Evolutionary conservation across 1,140 invertebrate species (phyloP).

Genomic region (Tigriopus japonicus): DNA sequence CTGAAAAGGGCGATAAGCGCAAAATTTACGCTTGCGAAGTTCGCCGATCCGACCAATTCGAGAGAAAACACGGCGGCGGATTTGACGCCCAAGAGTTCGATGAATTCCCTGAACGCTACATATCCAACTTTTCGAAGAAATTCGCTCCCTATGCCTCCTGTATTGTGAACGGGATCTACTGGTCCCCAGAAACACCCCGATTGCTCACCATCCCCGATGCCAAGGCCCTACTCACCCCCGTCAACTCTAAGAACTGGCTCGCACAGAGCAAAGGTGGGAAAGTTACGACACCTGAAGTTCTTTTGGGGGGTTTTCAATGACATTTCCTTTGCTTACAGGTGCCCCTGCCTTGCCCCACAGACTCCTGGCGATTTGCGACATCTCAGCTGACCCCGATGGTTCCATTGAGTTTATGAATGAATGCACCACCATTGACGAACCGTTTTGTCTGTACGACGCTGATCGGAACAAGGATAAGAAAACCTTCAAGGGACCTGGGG

Average conservation of each 20-base stretch:
- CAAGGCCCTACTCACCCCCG: constrained; percentile 70
- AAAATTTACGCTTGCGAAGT: constrained; percentile 31
- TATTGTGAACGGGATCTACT: constrained; percentile 96
- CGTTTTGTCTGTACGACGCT: constrained; percentile 48
- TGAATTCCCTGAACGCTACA: constrained; percentile 74
- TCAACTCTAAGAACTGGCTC: constrained; percentile 67
- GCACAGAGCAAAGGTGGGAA: constrained; percentile 43
- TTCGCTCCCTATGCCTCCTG: constrained; percentile 93
- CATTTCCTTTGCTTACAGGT: constrained; percentile 25
- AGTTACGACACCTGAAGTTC: too few relatives aligned
- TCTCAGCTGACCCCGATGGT: constrained; percentile 93
- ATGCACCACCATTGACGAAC: constrained; percentile 84
- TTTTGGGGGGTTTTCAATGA: neutral
- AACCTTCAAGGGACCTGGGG: constrained; percentile 67
- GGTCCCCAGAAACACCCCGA: constrained; percentile 75
- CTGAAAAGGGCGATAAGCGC: constrained; percentile 72
- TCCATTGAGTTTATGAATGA: constrained; percentile 99
- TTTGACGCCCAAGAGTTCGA: constrained; percentile 85
- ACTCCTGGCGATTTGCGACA: constrained; percentile 72
- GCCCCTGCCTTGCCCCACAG: constrained; percentile 72
- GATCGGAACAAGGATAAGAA: constrained; percentile 92
- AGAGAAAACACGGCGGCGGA: constrained; percentile 69
- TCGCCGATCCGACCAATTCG: constrained; percentile 71
- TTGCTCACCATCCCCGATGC: constrained; percentile 93
- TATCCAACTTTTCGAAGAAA: constrained; percentile 87